Evolutionary conservation across 2,888 invertebrate species (phyloP).

Genomic region (Drosophila pseudotakahashii): DNA sequence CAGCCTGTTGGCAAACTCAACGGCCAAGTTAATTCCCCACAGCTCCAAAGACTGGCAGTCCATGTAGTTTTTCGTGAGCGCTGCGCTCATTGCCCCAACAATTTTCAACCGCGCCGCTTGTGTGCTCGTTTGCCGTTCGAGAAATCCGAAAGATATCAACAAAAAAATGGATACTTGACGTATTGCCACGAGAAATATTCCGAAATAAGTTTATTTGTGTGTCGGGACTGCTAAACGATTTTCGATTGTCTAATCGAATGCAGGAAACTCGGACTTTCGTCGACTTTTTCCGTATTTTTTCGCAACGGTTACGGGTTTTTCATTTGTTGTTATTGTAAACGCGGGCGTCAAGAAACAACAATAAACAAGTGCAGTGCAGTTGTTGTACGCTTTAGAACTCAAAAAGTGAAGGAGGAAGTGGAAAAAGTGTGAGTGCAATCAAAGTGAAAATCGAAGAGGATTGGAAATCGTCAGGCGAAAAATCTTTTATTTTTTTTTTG

Average conservation of each 20-base stretch:
- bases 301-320: conserved; percentile 12
- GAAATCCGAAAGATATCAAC: conserved; percentile 20
- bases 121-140: conserved; percentile 16
- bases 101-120: conserved; percentile 22
- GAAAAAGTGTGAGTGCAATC: conserved; percentile 48
- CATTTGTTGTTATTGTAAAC: conserved; percentile 62
- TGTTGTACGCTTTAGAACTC: conserved; percentile 16
- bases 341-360: conserved; percentile 72
- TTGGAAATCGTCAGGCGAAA: conserved; percentile 33
- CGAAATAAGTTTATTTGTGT: conserved; percentile 8
- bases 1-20: neutral
- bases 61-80: neutral
- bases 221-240: conserved; percentile 5
- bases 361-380: conserved; percentile 36
- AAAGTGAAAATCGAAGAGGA: conserved; percentile 36
- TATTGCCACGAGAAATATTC: conserved; percentile 3
- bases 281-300: conserved; percentile 12
- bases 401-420: conserved; percentile 43
- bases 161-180: conserved; percentile 25
- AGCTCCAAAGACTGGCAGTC: conserved; percentile 4
- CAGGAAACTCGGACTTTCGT: conserved; percentile 11
- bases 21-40: conserved; percentile 5
- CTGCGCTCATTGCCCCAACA: conserved; percentile 12
- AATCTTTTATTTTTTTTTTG: conserved; percentile 22
- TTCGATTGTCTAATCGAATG: conserved; percentile 1